phyloP scores from a whole-genome alignment of 2,113 vertebrate species.

The Ptychochromis oligacanthus region DNA sequence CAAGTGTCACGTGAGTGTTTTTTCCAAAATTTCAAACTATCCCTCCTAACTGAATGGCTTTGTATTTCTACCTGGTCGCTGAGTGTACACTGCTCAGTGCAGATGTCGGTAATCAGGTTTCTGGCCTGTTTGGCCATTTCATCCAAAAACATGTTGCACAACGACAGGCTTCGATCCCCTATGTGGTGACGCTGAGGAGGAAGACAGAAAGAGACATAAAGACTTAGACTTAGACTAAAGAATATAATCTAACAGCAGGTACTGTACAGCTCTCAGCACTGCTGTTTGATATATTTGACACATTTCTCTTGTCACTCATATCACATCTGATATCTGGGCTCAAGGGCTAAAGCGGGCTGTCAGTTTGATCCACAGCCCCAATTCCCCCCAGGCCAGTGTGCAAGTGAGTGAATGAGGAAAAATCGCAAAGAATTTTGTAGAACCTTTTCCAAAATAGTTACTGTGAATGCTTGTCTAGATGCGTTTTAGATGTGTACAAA shows the following conservation, averaged over 20 bases:
- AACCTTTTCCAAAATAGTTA: neutral
- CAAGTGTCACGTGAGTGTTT: too few species aligned
- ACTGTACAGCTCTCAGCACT: too few species aligned
- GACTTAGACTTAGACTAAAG: neutral
- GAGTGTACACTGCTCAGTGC: conserved; percentile 97
- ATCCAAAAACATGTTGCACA: conserved; percentile 99
- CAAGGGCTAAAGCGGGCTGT: neutral
- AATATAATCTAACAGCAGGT: neutral
- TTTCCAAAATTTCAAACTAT: too few species aligned
- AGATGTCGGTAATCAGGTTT: conserved; percentile 99
- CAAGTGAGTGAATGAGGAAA: neutral
- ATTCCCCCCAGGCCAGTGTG: too few species aligned
- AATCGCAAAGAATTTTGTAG: neutral
- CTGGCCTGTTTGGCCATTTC: conserved; percentile 99
- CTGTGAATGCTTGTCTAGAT: neutral
- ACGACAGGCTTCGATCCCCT: conserved; percentile 95
- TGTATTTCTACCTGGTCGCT: conserved; percentile 90
- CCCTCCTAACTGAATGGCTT: rapidly evolving
- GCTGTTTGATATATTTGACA: neutral
- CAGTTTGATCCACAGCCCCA: too few species aligned
- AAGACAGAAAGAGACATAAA: neutral
- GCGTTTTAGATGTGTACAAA: neutral
- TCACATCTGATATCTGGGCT: neutral
- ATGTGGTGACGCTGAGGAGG: conserved; percentile 92
- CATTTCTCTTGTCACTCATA: neutral